Percentiles rank a stretch among this genome's conserved stretches.
These are phyloP conservation scores for Choristoneura fumiferana DNA, from an alignment of 1,140 invertebrate species.

Conservation along the genomic window DNA sequence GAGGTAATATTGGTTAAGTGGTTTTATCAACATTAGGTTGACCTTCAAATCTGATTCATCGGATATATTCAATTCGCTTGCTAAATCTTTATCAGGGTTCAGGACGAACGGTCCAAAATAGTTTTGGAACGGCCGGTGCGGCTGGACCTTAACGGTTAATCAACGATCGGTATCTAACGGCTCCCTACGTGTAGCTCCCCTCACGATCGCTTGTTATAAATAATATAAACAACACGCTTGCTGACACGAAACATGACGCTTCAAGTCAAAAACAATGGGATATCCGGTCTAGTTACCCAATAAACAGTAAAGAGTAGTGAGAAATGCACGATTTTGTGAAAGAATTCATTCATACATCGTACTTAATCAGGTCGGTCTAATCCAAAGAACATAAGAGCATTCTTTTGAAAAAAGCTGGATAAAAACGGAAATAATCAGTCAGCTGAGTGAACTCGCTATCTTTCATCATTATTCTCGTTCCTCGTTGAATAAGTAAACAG, in stretches of 20 bases:
- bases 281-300: conserved; percentile 41
- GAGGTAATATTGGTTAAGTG: background rate
- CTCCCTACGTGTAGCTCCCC: conserved; percentile 36
- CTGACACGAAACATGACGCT: conserved; percentile 52
- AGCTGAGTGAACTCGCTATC: background rate
- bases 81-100: background rate
- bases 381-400: too few relatives aligned
- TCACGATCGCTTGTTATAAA: conserved; percentile 42
- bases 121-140: conserved; percentile 8
- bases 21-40: background rate
- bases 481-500: conserved; percentile 6
- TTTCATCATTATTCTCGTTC: conserved; percentile 9
- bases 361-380: too few relatives aligned
- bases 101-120: conserved; percentile 2
- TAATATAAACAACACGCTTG: conserved; percentile 51
- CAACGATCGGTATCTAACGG: conserved; percentile 36
- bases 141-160: conserved; percentile 28
- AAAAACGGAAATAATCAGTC: background rate
- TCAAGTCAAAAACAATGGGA: conserved; percentile 47
- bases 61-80: background rate
- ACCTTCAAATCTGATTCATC: conserved; percentile 6
- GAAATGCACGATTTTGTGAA: too few relatives aligned
- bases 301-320: background rate
- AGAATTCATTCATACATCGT: too few relatives aligned
- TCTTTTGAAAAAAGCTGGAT: background rate